These are phyloP conservation scores for Tryphoninae sp. DNA, from an alignment of 2,888 invertebrate genomes.

Conservation along the genomic window DNA sequence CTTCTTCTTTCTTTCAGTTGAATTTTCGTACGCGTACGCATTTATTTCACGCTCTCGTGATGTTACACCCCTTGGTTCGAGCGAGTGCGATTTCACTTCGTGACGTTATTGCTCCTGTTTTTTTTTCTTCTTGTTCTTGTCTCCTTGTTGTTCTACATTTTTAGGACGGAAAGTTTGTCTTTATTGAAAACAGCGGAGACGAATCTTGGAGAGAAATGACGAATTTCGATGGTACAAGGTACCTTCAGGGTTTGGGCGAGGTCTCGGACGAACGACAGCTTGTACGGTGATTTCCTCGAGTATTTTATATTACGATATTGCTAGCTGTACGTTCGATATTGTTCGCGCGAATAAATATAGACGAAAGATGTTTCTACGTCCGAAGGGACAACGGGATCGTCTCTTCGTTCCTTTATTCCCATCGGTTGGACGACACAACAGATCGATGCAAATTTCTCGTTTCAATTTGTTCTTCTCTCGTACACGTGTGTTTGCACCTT, in stretches of 20 bases:
- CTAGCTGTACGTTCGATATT: neutral
- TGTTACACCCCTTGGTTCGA: constrained; percentile 40
- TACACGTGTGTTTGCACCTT: constrained; percentile 24
- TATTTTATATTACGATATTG: constrained; percentile 67
- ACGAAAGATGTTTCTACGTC: constrained; percentile 72
- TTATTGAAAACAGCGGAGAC: neutral
- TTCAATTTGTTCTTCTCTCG: constrained; percentile 51
- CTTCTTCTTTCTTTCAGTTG: constrained; percentile 30
- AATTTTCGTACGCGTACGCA: constrained; percentile 42
- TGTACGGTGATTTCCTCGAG: constrained; percentile 71
- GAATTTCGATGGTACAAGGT: constrained; percentile 21
- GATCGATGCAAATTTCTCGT: constrained; percentile 78
- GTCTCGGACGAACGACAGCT: constrained; percentile 72
- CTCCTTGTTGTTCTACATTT: neutral
- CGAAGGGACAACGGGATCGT: constrained; percentile 62
- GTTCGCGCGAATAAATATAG: constrained; percentile 76
- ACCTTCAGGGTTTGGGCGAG: constrained; percentile 46
- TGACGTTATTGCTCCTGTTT: neutral
- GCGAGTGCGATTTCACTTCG: constrained; percentile 46
- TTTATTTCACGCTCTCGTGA: constrained; percentile 59
- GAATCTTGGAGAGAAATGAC: constrained; percentile 16
- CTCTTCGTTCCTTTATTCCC: constrained; percentile 16
- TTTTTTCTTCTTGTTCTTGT: neutral
- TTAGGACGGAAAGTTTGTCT: neutral
- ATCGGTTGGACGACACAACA: constrained; percentile 69